Evolutionary conservation across 2,888 invertebrate genomes (phyloP).

Genomic region (Coleophora deauratella): DNA sequence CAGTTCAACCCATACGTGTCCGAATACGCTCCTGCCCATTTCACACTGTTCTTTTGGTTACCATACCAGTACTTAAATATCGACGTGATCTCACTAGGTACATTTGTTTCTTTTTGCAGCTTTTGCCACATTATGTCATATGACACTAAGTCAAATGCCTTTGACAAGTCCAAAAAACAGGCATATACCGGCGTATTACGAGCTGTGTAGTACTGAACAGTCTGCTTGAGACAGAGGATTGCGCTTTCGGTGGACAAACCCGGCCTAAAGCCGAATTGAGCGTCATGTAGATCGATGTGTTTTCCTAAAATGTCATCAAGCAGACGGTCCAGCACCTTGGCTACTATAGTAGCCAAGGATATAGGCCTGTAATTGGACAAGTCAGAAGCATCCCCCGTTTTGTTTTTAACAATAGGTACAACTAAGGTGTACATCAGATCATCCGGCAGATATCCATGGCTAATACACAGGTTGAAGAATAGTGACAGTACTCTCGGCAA

Average conservation of each 20-base stretch:
- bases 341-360: conserved; percentile 12
- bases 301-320: conserved; percentile 7
- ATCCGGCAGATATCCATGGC: conserved; percentile 2
- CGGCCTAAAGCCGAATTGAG: conserved; percentile 11
- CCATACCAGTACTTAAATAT: neutral
- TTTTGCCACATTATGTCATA: conserved; percentile 6
- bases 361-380: conserved; percentile 13
- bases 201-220: conserved; percentile 9
- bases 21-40: neutral
- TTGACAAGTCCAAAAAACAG: conserved; percentile 8
- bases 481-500: conserved; percentile 3
- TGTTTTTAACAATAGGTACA: conserved; percentile 6
- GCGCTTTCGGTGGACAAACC: conserved; percentile 11
- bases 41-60: neutral
- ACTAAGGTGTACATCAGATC: conserved; percentile 1
- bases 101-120: neutral
- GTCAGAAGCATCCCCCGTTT: conserved; percentile 8
- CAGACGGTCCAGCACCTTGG: conserved; percentile 14
- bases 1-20: conserved; percentile 1
- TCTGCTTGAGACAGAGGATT: conserved; percentile 10
- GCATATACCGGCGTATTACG: conserved; percentile 9
- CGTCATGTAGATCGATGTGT: conserved; percentile 6
- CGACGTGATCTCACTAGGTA: neutral
- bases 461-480: conserved; percentile 1
- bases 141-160: conserved; percentile 8